Evolutionary conservation across 2,113 vertebrate species (phyloP), one percentile per base, ranked within the genome.

Genomic region (Sphaerodactylus townsendi): DNA sequence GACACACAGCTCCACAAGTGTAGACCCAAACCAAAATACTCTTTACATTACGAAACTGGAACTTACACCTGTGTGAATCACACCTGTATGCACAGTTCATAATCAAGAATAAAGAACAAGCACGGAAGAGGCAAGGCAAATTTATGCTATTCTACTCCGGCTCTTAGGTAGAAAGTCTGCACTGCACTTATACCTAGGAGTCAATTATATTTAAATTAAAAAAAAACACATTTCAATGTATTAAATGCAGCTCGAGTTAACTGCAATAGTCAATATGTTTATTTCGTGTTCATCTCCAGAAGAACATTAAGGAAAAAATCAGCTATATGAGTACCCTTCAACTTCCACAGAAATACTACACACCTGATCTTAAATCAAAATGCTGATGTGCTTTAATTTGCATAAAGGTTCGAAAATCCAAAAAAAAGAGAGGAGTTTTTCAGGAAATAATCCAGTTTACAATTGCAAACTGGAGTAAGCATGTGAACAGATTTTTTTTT

Each of bases 321-420:
- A 90, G 72, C 59, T 11, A 77, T 23, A 69, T 5, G 89, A 53
- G 37, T 30, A 86, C 0, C 11, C 73, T 83, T 85, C 77, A 86
- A 53, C n/a, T 62, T 30, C 44, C 30, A 46, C 4, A 25, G 39
- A 15, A 0, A 71, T 86, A 28, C 77, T 83, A 78, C 65, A 82
- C 87, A 88, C 76, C 70, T 56, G 21, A 90, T 77, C 86, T 81
- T 59, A 78, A 48, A 2, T 0, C 81, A 85, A 89, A 93, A 94
- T 93, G 90, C 92, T 92, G 89, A 86, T 87, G 48, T 87, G 48
- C 88, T 90, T 81, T 30, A 84, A 81, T 91, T 77, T 84, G 62
- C 74, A 90, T 28, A 68, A 90, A 79, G 90, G 68, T 90, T 92
- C 88, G 87, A 86, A 62, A 87, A 74, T 78, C 10, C 77, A 89